phyloP scores from a whole-genome alignment of 2,888 invertebrate species.

The Horisme vitalbata region DNA sequence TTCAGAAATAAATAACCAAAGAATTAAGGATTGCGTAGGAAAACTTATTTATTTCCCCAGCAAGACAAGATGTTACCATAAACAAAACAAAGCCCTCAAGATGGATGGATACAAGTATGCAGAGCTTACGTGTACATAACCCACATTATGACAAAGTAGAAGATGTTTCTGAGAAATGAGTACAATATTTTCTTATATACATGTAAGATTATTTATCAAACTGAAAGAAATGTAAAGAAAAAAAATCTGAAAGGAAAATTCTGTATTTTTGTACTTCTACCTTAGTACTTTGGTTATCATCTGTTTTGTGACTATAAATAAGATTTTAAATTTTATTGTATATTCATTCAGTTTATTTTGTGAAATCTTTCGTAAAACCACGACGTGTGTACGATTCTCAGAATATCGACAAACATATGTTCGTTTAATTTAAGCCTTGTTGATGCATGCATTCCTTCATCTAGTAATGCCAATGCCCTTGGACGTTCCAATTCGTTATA shows the following conservation, averaged over 20 bases:
- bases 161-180: conserved; percentile 1
- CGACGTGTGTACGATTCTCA: no score
- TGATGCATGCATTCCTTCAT: no score
- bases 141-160: background rate
- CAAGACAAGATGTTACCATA: background rate
- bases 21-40: background rate
- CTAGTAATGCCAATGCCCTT: conserved; percentile 12
- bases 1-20: background rate
- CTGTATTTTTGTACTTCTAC: no score
- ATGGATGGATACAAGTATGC: conserved; percentile 1
- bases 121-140: background rate
- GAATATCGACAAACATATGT: no score
- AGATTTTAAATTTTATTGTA: no score
- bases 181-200: background rate
- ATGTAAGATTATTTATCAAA: background rate
- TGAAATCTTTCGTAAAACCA: no score
- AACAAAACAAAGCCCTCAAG: background rate
- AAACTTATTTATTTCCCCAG: background rate
- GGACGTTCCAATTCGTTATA: background rate
- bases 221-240: background rate
- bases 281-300: no score
- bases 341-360: no score
- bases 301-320: no score
- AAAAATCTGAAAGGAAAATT: no score
- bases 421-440: no score